These are phyloP conservation scores for Dendrocincla tyrannina DNA, from an alignment of 2,797 vertebrate species.

Conservation along the genomic window DNA sequence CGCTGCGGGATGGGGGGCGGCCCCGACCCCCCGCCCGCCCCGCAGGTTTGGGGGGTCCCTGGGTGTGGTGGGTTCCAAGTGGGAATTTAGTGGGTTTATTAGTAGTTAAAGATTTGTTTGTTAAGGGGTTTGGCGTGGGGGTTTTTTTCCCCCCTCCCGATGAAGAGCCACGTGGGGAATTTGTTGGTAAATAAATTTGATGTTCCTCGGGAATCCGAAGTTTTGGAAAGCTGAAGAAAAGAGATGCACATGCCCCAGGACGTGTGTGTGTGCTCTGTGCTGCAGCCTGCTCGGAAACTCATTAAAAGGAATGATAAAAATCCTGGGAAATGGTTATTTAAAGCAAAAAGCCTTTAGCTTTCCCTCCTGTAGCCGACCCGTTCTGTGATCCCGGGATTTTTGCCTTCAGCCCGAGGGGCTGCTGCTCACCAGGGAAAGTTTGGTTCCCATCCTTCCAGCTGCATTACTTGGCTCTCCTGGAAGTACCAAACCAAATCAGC, in stretches of 20 bases:
- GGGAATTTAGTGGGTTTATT: background rate
- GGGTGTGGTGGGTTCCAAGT: rapidly evolving
- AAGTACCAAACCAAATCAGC: background rate
- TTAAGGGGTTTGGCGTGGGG: background rate
- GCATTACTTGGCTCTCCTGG: background rate
- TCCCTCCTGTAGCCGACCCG: background rate
- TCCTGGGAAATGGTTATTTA: background rate
- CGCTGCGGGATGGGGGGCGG: background rate
- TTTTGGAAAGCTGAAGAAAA: background rate
- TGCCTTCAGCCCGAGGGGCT: background rate
- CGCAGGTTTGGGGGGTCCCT: background rate
- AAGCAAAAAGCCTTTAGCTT: background rate
- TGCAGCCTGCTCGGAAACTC: background rate
- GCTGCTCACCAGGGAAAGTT: background rate
- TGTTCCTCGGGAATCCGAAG: background rate
- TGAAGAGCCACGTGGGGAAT: background rate
- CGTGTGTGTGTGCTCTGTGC: background rate
- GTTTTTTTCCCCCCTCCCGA: background rate
- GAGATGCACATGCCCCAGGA: background rate
- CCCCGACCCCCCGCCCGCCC: background rate
- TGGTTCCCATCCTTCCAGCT: background rate
- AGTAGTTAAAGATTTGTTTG: background rate
- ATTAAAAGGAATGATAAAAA: background rate
- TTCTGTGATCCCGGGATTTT: background rate
- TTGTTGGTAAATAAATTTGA: background rate